A percentile compares a stretch with the other conserved stretches of the same genome.
These are phyloP conservation scores for Andrena minutula DNA, from an alignment of 2,888 invertebrate species.

Conservation along the genomic window DNA sequence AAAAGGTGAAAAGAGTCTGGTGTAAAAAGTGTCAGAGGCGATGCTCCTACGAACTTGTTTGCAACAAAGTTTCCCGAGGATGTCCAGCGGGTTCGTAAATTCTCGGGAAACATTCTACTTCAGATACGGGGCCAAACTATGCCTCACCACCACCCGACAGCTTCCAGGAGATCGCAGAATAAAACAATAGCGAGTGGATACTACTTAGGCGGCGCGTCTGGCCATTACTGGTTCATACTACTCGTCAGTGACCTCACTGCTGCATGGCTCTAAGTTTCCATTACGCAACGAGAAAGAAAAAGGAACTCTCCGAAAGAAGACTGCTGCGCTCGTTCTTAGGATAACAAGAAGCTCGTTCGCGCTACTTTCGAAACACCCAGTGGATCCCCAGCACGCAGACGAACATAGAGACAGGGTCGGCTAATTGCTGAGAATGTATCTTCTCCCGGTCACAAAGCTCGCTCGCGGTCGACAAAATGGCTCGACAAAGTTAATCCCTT, in stretches of 20 bases:
- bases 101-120: constrained; percentile 4
- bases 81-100: constrained; percentile 33
- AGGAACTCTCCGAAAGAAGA: not conserved
- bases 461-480: constrained; percentile 67
- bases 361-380: constrained; percentile 19
- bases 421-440: constrained; percentile 72
- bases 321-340: not conserved
- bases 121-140: not conserved
- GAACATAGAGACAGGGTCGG: constrained; percentile 29
- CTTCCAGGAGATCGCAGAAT: not conserved
- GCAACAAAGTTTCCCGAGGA: constrained; percentile 28
- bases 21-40: not conserved
- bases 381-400: constrained; percentile 24
- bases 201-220: not conserved
- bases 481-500: constrained; percentile 72
- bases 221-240: too few species aligned
- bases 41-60: constrained; percentile 21
- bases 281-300: not conserved
- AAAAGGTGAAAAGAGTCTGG: constrained; percentile 25
- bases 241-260: too few species aligned
- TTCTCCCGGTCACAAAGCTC: constrained; percentile 66
- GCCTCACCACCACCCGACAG: too few species aligned
- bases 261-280: too few species aligned
- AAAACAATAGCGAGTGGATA: not conserved
- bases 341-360: not conserved